A percentile compares a stretch with the other conserved stretches of the same genome.
phyloP scores from a whole-genome alignment of 2,113 vertebrate genomes.

The Picathartes gymnocephalus region DNA sequence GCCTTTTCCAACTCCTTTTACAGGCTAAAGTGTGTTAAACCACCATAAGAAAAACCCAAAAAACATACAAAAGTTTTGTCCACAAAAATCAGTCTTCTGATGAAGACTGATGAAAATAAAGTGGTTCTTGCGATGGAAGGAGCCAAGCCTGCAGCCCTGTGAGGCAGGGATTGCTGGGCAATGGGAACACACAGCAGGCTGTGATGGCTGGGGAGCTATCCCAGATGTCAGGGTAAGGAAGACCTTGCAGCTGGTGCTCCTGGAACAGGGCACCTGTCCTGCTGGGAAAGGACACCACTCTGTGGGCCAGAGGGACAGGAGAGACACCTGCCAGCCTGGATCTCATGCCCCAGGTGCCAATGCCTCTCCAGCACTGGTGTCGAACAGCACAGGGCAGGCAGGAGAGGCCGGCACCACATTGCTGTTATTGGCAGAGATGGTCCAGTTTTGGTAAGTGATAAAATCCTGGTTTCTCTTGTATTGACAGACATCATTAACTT shows the following conservation, averaged over 20 bases:
- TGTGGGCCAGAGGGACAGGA: background rate
- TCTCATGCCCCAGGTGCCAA: background rate
- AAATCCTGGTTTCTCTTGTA: background rate
- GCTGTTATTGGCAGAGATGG: background rate
- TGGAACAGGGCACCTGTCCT: background rate
- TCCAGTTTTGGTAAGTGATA: background rate
- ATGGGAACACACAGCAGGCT: background rate
- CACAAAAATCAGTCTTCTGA: background rate
- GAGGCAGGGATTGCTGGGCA: background rate
- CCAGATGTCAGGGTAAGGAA: background rate
- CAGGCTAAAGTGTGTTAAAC: background rate
- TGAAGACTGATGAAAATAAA: background rate
- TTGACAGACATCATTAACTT: background rate
- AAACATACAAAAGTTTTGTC: background rate
- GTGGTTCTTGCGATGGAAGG: background rate
- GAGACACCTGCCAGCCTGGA: too few species aligned
- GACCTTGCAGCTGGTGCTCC: background rate
- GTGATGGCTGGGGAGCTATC: background rate
- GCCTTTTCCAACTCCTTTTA: background rate
- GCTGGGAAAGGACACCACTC: background rate
- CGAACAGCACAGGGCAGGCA: background rate
- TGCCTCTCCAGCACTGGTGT: background rate
- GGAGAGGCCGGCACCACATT: background rate
- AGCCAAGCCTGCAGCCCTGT: fast-evolving
- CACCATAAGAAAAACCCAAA: fast-evolving